Conservation (phyloP, 2,113 vertebrate genomes). For the Pterophyllum scalare region DNA sequence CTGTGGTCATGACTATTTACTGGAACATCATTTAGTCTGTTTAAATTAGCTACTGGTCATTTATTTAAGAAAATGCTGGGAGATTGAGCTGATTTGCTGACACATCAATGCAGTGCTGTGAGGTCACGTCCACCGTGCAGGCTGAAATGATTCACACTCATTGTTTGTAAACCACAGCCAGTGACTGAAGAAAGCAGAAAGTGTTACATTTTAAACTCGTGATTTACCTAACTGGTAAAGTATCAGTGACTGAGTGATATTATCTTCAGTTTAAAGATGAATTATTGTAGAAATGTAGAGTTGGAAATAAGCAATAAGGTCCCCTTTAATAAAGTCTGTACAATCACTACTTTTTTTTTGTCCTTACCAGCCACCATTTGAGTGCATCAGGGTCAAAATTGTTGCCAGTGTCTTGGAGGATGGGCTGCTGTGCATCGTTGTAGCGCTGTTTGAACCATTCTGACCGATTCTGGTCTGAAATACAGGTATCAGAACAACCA, state of each 20-base stretch:
- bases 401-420: constrained; percentile 52
- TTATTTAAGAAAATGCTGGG: not conserved
- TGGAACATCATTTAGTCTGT: not conserved
- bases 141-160: not conserved
- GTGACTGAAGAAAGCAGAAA: not conserved
- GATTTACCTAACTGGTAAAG: not conserved
- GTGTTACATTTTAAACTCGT: not conserved
- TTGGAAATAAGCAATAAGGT: not conserved
- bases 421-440: constrained; percentile 62
- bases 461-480: not conserved
- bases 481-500: constrained; percentile 65
- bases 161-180: not conserved
- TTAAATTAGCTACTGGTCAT: not conserved
- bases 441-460: constrained; percentile 80
- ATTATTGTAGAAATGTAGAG: not conserved
- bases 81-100: not conserved
- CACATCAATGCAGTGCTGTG: not conserved
- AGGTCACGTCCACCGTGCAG: not conserved
- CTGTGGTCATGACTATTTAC: not conserved
- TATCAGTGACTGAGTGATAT: not conserved
- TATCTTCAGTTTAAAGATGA: too few species aligned
- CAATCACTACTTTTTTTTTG: not conserved
- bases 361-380: constrained; percentile 87
- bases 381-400: constrained; percentile 66
- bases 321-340: not conserved